These are phyloP conservation scores for Channallabes apus DNA, from an alignment of 2,797 vertebrate genomes.

Conservation along the genomic window DNA sequence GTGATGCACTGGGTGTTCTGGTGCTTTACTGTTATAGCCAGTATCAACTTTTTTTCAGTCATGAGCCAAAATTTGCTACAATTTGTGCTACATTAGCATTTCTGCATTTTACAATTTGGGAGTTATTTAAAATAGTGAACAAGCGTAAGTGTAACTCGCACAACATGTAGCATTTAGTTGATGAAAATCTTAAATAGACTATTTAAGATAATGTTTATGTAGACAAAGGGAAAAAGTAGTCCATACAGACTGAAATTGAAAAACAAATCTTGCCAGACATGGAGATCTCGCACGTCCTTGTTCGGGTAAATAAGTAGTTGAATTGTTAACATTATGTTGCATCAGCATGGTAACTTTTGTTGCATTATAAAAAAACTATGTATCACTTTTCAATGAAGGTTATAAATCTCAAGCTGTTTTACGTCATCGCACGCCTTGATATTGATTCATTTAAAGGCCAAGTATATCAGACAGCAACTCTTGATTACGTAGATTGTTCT, in stretches of 20 bases:
- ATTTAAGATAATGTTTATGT: neutral
- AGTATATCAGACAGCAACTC: neutral
- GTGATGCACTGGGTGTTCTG: no score
- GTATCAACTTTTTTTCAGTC: no score
- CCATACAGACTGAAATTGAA: neutral
- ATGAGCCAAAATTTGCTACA: no score
- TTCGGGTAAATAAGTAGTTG: neutral
- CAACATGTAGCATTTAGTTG: neutral
- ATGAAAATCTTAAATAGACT: neutral
- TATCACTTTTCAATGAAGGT: neutral
- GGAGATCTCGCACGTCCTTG: neutral
- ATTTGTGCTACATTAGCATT: no score
- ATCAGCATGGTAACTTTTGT: neutral
- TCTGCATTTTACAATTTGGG: neutral
- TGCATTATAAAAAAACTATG: neutral
- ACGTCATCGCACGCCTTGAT: no score
- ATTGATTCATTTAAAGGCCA: neutral
- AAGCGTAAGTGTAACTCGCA: neutral
- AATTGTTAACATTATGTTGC: neutral
- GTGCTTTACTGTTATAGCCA: no score
- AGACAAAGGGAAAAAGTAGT: no score
- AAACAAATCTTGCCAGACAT: neutral
- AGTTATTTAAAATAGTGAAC: neutral
- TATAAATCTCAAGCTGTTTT: neutral
- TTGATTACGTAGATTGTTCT: neutral